Base-by-base conservation (phyloP, 23 tunicate genomes). In the Halocynthia roretzi region DNA sequence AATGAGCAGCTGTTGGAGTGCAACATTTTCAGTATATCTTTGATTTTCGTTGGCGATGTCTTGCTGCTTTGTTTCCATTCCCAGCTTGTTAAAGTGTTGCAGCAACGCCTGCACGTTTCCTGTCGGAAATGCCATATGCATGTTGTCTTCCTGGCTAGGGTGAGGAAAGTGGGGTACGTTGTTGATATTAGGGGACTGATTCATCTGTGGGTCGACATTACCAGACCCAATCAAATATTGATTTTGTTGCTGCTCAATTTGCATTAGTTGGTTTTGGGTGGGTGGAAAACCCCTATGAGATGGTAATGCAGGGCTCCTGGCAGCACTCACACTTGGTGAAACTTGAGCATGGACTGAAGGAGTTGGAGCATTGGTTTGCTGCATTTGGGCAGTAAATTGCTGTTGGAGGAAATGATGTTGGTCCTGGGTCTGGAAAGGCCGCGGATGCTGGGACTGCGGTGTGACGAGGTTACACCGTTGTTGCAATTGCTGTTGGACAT, bases 31-130 rank as follows among this genome's bases (percentile, higher is more conserved):
- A 65, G 22, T 65, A 15, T 10, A 65, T 20, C 19, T 65, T 65
- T 11, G 70, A 65, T 65, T 65, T 65, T 65, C 70, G 6, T 65
- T 65, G 48, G 31, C 31, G n/a, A 65, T 65, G 22, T 65, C 48
- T 63, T 63, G 68, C 19, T 65, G 22, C 31, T 65, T 40, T 65
- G 70, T 48, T 20, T 65, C 31, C 70, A 65, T 15, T 8, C 48
- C 70, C 9, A 65, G 19, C 9, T 15, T 65, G 19, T 65, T 65
- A 48, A 65, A 65, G 31, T 65, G 70, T 48, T 65, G 70, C 48
- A 65, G 70, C 31, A 65, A 15, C 10, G 70, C 70, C 31, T 65
- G 70, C 2, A 65, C 70, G 31, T 65, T 65, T 9, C 70, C 70
- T 8, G 44, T 31, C 44, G 70, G 70, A 11, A 48, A 65, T 15